These are phyloP conservation scores for Pseudorasbora parva DNA, from an alignment of 2,113 vertebrate species.

Conservation along the genomic window DNA sequence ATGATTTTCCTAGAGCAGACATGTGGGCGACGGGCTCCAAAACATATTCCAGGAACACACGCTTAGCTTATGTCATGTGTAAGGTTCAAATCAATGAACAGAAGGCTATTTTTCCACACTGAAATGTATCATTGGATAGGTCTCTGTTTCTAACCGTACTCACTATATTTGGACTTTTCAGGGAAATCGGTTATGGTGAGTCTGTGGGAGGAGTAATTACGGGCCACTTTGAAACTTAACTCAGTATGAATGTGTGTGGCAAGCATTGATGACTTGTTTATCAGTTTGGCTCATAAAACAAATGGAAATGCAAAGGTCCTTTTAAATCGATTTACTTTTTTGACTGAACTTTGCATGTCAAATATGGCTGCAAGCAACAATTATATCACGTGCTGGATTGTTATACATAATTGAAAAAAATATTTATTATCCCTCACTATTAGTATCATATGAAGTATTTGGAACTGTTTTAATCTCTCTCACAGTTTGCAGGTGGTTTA, in stretches of 20 bases:
- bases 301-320: neutral
- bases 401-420: neutral
- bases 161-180: constrained; percentile 49
- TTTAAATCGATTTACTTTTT: constrained; percentile 24
- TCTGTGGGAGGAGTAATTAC: neutral
- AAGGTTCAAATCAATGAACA: constrained; percentile 8
- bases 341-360: constrained; percentile 22
- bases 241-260: neutral
- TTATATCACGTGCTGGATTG: neutral
- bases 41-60: constrained; percentile 43
- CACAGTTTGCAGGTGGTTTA: no score
- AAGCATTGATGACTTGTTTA: neutral
- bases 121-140: constrained; percentile 16
- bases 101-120: constrained; percentile 27
- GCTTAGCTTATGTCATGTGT: neutral
- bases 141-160: constrained; percentile 6
- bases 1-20: constrained; percentile 4
- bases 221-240: neutral
- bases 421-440: neutral
- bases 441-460: no score
- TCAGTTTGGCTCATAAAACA: neutral
- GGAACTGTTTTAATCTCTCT: no score
- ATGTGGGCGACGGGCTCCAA: constrained; percentile 55
- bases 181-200: neutral
- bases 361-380: no score